phyloP scores from a whole-genome alignment of 2,888 invertebrate genomes.

The Anarsia innoxiella region DNA sequence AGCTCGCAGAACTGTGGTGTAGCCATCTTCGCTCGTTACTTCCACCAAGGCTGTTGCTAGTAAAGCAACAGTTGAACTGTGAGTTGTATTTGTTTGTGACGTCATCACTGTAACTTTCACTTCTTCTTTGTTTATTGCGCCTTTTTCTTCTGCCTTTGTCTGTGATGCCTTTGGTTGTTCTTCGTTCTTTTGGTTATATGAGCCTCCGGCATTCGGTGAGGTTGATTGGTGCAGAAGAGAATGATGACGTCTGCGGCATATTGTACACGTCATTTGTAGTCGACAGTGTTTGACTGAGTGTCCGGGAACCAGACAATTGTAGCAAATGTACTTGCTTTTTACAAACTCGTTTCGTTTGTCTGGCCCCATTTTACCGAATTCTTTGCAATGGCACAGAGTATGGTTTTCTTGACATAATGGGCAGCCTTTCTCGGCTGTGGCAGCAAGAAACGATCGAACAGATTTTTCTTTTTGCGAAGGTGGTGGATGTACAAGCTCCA shows the following conservation, averaged over 20 bases:
- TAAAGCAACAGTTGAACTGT: no score
- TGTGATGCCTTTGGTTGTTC: background rate
- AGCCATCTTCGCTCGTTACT: no score
- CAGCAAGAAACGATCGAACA: background rate
- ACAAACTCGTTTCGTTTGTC: constrained; percentile 13
- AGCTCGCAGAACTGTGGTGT: constrained; percentile 14
- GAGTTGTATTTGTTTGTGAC: no score
- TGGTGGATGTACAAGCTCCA: background rate
- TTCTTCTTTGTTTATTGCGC: background rate
- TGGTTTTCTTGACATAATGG: constrained; percentile 14
- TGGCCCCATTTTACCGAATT: constrained; percentile 12
- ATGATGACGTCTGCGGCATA: constrained; percentile 17
- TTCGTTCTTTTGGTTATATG: background rate
- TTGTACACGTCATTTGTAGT: constrained; percentile 13
- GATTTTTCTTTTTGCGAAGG: background rate
- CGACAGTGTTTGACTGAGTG: constrained; percentile 16
- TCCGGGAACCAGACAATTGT: constrained; percentile 16
- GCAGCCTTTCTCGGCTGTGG: background rate
- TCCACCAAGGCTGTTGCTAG: constrained; percentile 2
- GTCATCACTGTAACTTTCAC: background rate
- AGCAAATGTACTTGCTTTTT: constrained; percentile 14
- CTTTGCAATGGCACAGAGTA: constrained; percentile 16
- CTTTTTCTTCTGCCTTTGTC: background rate
- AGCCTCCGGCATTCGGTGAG: background rate
- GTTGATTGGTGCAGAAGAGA: constrained; percentile 14